Percentiles rank a stretch among this genome's conserved stretches.
Evolutionary conservation across 1,140 invertebrate species (phyloP).

Genomic region (Hyles euphorbiae): DNA sequence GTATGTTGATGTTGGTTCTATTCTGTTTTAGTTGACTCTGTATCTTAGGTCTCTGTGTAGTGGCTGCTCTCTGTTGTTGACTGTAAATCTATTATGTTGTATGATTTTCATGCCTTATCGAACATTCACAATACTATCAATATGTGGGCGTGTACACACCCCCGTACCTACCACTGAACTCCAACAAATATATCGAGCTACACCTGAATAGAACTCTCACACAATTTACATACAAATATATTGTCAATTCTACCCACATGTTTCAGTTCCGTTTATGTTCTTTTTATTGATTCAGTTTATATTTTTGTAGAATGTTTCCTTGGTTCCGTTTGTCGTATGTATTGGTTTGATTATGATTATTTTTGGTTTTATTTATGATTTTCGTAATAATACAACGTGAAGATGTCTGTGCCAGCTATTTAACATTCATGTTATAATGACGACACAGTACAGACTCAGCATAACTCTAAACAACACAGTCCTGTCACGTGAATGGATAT

Average conservation of each 20-base stretch:
- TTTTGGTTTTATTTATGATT: constrained; percentile 15
- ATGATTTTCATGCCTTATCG: constrained; percentile 72
- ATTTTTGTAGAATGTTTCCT: not conserved
- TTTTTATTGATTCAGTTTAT: not conserved
- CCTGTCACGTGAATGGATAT: constrained; percentile 28
- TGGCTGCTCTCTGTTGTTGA: constrained; percentile 75
- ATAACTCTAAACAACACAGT: constrained; percentile 54
- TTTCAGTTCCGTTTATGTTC: constrained; percentile 4
- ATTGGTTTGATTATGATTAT: not conserved
- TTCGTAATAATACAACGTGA: constrained; percentile 4
- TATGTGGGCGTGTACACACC: constrained; percentile 67
- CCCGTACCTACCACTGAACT: constrained; percentile 67
- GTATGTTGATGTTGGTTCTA: constrained; percentile 47
- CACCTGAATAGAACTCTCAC: constrained; percentile 67
- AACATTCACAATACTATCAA: constrained; percentile 73
- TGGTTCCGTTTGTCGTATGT: too few relatives aligned
- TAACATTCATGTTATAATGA: constrained; percentile 15
- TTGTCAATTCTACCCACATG: constrained; percentile 30
- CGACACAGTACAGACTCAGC: constrained; percentile 55
- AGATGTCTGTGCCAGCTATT: constrained; percentile 13
- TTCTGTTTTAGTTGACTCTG: constrained; percentile 65
- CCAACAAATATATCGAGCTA: constrained; percentile 71
- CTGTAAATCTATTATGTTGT: constrained; percentile 72
- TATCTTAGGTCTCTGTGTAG: constrained; percentile 73
- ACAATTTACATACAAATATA: constrained; percentile 63